Conservation (phyloP, 2,113 vertebrate species). For the Globicephala melas region DNA sequence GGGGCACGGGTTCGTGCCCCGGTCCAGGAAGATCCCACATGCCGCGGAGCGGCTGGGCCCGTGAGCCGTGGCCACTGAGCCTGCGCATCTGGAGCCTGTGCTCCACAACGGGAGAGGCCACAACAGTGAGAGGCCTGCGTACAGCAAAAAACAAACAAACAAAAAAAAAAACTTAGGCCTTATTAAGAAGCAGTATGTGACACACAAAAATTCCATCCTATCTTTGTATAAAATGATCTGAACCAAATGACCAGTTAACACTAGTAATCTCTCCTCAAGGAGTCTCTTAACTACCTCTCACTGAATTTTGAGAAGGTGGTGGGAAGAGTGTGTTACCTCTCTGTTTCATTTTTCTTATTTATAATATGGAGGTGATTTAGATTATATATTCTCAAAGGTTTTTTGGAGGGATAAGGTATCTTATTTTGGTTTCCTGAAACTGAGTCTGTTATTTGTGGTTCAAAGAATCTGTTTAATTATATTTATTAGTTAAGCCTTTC, state of each 20-base stretch:
- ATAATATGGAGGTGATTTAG: not conserved
- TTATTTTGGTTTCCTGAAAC: not conserved
- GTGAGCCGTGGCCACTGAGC: too few relatives aligned
- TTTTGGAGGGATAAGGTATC: not conserved
- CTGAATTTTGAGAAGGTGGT: not conserved
- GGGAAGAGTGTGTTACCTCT: not conserved
- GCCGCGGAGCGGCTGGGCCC: too few relatives aligned
- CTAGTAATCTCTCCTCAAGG: not conserved
- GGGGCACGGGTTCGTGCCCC: too few relatives aligned
- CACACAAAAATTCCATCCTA: not conserved
- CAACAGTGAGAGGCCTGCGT: too few relatives aligned
- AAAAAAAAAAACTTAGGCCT: too few relatives aligned
- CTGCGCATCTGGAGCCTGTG: too few relatives aligned
- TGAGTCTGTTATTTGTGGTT: not conserved
- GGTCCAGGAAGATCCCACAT: too few relatives aligned
- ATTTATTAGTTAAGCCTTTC: conserved; percentile 14
- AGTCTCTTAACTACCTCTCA: not conserved
- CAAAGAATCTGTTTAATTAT: conserved; percentile 2
- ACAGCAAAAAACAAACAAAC: too few relatives aligned
- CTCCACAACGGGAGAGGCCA: too few relatives aligned
- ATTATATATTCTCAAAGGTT: not conserved
- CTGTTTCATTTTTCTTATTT: conserved; percentile 7
- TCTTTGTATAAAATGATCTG: conserved; percentile 22
- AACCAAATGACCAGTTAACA: not conserved
- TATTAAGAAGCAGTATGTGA: not conserved